phyloP scores from a whole-genome alignment of 2,888 invertebrate genomes.

The Hydroisotoma schaefferi region DNA sequence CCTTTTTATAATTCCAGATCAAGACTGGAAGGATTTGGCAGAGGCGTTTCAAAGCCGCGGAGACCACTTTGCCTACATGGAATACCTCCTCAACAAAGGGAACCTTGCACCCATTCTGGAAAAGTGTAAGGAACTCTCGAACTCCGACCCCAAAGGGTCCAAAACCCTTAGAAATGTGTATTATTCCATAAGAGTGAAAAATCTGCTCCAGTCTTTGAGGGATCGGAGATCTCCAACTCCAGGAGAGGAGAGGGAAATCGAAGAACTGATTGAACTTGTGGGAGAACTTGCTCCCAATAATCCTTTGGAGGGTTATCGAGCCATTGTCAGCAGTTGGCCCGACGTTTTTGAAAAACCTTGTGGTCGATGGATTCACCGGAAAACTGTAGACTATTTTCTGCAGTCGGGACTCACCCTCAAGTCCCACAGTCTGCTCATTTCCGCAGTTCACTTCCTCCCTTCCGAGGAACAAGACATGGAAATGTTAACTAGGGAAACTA shows the following conservation, averaged over 20 bases:
- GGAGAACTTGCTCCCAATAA: slow-evolving; percentile 22
- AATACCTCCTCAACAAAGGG: slow-evolving; percentile 29
- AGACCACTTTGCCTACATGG: slow-evolving; percentile 30
- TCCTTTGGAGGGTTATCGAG: slow-evolving; percentile 32
- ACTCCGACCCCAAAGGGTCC: slow-evolving; percentile 22
- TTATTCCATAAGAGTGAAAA: slow-evolving; percentile 26
- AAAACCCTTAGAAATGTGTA: slow-evolving; percentile 28
- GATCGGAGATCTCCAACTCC: not conserved
- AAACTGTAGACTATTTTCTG: slow-evolving; percentile 20
- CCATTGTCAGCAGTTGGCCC: slow-evolving; percentile 35
- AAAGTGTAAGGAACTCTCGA: slow-evolving; percentile 17
- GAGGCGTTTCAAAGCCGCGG: slow-evolving; percentile 23
- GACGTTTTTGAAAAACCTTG: slow-evolving; percentile 26
- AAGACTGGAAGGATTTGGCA: slow-evolving; percentile 30
- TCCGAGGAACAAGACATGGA: slow-evolving; percentile 14
- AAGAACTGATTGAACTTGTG: slow-evolving; percentile 33
- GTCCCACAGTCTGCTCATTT: slow-evolving; percentile 31
- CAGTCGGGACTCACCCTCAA: slow-evolving; percentile 19
- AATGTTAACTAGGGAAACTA: slow-evolving; percentile 12
- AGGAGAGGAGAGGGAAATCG: slow-evolving; percentile 23
- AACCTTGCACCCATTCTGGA: slow-evolving; percentile 20
- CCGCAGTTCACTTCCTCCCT: slow-evolving; percentile 32
- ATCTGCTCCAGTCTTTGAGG: slow-evolving; percentile 15
- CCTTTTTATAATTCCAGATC: too few relatives aligned
- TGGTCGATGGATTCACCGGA: slow-evolving; percentile 27